Evolutionary conservation across 2,888 invertebrate genomes (phyloP).

Genomic region (Laspeyria flexula): DNA sequence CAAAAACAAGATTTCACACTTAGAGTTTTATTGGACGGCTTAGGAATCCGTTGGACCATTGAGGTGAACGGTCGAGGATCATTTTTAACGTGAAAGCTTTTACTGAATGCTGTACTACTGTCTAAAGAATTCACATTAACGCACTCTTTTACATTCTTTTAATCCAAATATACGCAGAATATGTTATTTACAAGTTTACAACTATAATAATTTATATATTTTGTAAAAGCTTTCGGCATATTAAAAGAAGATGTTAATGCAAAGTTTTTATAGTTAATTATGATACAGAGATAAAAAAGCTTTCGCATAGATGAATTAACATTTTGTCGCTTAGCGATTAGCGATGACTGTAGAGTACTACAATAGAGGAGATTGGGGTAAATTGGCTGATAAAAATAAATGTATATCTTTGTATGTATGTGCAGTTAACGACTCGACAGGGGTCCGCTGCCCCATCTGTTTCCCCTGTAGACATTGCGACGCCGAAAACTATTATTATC

Average conservation of each 20-base stretch:
- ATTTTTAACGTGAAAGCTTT: conserved; percentile 48
- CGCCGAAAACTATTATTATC: conserved; percentile 72
- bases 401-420: conserved; percentile 78
- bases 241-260: not conserved
- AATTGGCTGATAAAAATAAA: conserved; percentile 83
- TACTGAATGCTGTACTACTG: conserved; percentile 43
- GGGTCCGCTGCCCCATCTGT: conserved; percentile 67
- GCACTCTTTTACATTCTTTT: conserved; percentile 33
- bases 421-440: conserved; percentile 75
- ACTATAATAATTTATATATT: not conserved
- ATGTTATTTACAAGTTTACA: conserved; percentile 10
- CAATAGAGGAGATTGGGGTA: conserved; percentile 80
- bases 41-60: conserved; percentile 38
- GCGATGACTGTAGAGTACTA: conserved; percentile 70
- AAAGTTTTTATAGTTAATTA: not conserved
- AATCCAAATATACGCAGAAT: conserved; percentile 25
- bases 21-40: conserved; percentile 52
- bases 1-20: conserved; percentile 67
- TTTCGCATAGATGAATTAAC: conserved; percentile 34
- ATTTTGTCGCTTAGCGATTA: conserved; percentile 60
- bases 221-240: not conserved
- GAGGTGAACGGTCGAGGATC: conserved; percentile 48
- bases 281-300: conserved; percentile 12
- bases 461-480: conserved; percentile 71
- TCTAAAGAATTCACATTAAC: conserved; percentile 42